These are phyloP conservation scores for Deilephila porcellus DNA, from an alignment of 2,888 invertebrate genomes.

Conservation along the genomic window DNA sequence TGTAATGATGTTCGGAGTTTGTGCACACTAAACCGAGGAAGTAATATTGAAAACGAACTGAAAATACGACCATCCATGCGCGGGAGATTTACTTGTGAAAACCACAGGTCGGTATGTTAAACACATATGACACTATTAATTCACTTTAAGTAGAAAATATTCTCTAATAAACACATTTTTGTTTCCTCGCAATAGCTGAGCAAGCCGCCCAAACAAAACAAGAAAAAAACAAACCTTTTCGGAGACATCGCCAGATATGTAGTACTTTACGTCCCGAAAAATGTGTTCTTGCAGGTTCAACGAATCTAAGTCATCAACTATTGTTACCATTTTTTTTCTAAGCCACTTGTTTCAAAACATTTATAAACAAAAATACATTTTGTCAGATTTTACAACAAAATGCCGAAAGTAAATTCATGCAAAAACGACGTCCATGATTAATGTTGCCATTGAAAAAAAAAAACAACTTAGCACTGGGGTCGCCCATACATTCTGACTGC, in stretches of 20 bases:
- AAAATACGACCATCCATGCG: neutral
- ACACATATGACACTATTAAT: neutral
- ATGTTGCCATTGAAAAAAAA: conserved; percentile 52
- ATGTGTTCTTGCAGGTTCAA: conserved; percentile 85
- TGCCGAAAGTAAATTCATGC: conserved; percentile 63
- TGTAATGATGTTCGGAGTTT: too few species aligned
- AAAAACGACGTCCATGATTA: conserved; percentile 73
- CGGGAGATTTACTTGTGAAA: neutral
- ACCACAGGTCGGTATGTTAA: neutral
- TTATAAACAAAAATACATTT: conserved; percentile 67
- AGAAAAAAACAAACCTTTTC: conserved; percentile 86
- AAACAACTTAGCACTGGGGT: neutral
- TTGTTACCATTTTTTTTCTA: conserved; percentile 81
- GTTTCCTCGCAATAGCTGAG: neutral
- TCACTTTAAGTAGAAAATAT: neutral
- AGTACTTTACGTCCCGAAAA: conserved; percentile 94
- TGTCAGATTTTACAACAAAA: conserved; percentile 61
- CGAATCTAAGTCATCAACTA: conserved; percentile 82
- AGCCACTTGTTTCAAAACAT: conserved; percentile 39
- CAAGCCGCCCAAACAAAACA: conserved; percentile 53
- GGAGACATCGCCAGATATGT: conserved; percentile 91
- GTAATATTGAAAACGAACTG: neutral
- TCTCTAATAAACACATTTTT: neutral
- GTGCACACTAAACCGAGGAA: too few species aligned
- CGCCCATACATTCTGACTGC: neutral